Conservation (phyloP, 2,113 vertebrate genomes). For the Pedionomus torquatus region DNA sequence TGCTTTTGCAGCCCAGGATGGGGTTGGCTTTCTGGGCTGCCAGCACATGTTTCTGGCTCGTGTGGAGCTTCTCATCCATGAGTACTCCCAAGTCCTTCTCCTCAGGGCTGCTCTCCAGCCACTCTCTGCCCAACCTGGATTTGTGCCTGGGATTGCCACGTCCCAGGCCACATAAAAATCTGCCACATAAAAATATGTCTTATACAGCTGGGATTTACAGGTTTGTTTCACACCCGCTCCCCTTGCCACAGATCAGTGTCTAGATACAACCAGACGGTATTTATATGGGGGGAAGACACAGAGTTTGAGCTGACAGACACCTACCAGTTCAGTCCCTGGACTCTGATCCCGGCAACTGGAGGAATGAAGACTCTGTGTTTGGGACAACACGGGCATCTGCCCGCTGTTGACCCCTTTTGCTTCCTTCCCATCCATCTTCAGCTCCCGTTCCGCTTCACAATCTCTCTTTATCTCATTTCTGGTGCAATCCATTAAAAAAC, state of each 20-base stretch:
- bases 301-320: neutral
- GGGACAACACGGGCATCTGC: neutral
- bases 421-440: neutral
- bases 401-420: accelerated
- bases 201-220: neutral
- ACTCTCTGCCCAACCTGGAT: no score
- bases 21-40: no score
- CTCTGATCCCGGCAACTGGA: neutral
- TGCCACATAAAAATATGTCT: no score
- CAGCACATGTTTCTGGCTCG: no score
- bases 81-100: no score
- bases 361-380: neutral
- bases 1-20: no score
- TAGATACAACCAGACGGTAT: no score
- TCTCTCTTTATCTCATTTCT: neutral
- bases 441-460: neutral
- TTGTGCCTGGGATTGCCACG: no score
- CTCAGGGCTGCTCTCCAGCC: no score
- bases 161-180: no score
- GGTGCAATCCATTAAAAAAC: accelerated
- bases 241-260: accelerated
- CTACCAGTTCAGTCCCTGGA: neutral
- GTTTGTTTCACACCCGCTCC: neutral
- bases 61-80: no score
- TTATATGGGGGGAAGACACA: neutral